A percentile compares a stretch with the other conserved stretches of the same genome.
Conservation (phyloP, 2,797 vertebrate genomes). For the Enteromius fasciolatus region DNA sequence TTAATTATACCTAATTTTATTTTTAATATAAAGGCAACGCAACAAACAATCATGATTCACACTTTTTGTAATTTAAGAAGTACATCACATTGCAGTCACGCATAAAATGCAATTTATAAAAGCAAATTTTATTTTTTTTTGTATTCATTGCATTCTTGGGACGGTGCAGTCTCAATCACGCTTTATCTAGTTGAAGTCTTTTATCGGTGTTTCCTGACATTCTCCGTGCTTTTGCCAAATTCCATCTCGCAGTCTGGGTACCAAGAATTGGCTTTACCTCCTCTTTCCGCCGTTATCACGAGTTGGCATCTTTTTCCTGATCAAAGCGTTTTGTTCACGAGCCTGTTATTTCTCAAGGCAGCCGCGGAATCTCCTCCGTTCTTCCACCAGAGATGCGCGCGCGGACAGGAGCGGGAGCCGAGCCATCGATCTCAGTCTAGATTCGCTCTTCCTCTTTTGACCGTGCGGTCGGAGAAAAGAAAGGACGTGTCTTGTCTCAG, state of each 20-base stretch:
- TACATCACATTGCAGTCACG: not conserved
- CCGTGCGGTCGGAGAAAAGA: conserved; percentile 43
- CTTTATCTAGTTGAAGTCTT: not conserved
- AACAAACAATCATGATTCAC: not conserved
- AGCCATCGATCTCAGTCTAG: not conserved
- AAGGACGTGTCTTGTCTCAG: conserved; percentile 27
- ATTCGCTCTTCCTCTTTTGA: conserved; percentile 17
- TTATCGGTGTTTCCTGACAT: not conserved
- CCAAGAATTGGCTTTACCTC: not conserved
- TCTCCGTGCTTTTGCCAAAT: not conserved
- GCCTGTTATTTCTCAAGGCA: conserved; percentile 23
- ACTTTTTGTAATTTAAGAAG: not conserved
- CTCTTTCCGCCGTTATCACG: conserved; percentile 18
- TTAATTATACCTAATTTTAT: not conserved
- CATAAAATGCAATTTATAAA: too few species aligned
- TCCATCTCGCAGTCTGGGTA: conserved; percentile 15
- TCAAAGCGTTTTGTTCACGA: not conserved
- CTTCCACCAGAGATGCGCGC: conserved; percentile 29
- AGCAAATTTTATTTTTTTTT: not conserved
- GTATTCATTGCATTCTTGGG: not conserved
- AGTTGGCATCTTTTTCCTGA: conserved; percentile 18
- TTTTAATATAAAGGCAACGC: not conserved
- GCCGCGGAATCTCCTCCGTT: conserved; percentile 37
- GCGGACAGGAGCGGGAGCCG: not conserved
- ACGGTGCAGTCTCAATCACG: not conserved